Percentiles rank a stretch among this genome's conserved stretches.
These are phyloP conservation scores for Paraplagusia blochii DNA, from an alignment of 2,113 vertebrate genomes.

Conservation along the genomic window DNA sequence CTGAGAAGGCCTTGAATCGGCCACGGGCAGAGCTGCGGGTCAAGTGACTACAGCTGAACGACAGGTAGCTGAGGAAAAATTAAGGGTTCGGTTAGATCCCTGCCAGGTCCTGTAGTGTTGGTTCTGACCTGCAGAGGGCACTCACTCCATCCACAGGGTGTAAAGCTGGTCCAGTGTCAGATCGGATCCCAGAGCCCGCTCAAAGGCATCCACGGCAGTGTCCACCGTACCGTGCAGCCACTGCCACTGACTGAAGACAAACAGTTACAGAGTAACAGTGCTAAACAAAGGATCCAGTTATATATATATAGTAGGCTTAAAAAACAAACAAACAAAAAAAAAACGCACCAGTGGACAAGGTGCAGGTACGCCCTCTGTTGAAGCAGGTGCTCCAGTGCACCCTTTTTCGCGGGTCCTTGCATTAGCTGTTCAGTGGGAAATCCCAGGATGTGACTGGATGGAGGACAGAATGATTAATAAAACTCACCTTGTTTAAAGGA, in stretches of 20 bases:
- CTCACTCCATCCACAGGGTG: constrained; percentile 95
- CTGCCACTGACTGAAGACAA: constrained; percentile 83
- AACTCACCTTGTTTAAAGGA: not conserved
- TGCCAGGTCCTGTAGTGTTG: not conserved
- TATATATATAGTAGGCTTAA: no score
- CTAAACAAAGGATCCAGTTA: no score
- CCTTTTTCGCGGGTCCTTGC: constrained; percentile 71
- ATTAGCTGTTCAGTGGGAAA: constrained; percentile 81
- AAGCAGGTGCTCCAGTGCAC: constrained; percentile 77
- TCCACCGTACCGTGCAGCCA: constrained; percentile 78
- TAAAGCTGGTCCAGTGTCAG: constrained; percentile 84
- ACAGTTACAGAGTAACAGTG: not conserved
- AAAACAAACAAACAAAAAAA: not conserved
- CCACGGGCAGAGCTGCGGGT: constrained; percentile 69
- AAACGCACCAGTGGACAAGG: constrained; percentile 85
- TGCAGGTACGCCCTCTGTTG: constrained; percentile 86
- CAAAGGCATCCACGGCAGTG: constrained; percentile 87
- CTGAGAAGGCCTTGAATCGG: constrained; percentile 82
- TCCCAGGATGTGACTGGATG: constrained; percentile 83
- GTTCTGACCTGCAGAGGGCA: constrained; percentile 27
- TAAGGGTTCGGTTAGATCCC: not conserved
- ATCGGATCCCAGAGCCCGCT: constrained; percentile 85
- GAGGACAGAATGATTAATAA: not conserved
- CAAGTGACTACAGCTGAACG: constrained; percentile 78
- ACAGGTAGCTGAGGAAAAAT: constrained; percentile 42